Base-by-base conservation (phyloP, 2,888 invertebrate species). In the Fissipunctia ypsillon region DNA sequence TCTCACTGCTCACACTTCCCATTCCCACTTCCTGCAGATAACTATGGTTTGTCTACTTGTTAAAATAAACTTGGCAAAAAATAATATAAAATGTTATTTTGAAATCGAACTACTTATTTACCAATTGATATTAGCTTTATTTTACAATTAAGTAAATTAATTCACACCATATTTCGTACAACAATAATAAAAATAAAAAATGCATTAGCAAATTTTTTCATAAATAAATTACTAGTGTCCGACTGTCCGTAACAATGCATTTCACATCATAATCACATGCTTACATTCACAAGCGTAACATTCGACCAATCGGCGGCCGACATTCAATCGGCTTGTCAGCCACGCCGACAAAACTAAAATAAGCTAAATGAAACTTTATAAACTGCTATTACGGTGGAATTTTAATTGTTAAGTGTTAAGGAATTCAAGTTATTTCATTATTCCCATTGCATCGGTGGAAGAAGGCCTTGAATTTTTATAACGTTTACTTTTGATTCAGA, bases 271-370 rank as follows among this genome's bases (percentile, higher is more conserved):
- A 38, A 86, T 81, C 38, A 38, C 38, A 38, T 38, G 78, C 80
- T 71, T 74, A 84, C 85, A 86, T 83, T 86, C 83, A 82, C 81
- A 68, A 82, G 67, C 76, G 56, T 75, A 78, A 83, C 61, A 50
- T 73, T 80, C 60, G 12, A 79, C 91, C 90, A 91, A 91, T 90
- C 83, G 84, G 63, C 73, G 54, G 28, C 54, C 81, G 38, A 79
- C 64, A 88, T 90, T 87, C 67, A 76, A 89, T 86, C 88, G 90
- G 90, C 90, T 87, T 85, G 90, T 84, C 90, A 69, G 87, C 89
- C 90, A 90, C 90, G 88, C 89, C 90, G 80, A 76, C 88, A 76
- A 78, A 81, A 73, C 43, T 19, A 3, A 7, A 45, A 43, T 70
- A 78, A 12, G 43, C 69, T 63, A 81, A 78, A 79, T 76, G 74